Evolutionary conservation across 2,113 vertebrate genomes (phyloP), one percentile per base, ranked within the genome.

Genomic region (Stegastes partitus): DNA sequence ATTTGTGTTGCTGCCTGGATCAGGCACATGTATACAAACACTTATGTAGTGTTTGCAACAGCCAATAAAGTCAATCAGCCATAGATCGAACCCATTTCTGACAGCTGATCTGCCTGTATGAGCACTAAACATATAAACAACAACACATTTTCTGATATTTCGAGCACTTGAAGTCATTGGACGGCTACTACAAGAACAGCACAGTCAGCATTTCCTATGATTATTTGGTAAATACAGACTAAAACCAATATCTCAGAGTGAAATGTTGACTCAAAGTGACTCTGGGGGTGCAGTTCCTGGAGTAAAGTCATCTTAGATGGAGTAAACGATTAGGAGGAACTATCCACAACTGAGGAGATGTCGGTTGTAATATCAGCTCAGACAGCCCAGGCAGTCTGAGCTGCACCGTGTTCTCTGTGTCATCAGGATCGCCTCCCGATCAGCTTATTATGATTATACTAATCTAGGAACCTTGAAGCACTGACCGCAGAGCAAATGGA

Each of bases 401-500:
- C 53, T 49, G 25, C 42, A 7, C 45, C 26, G 51, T 12, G 44
- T 39, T 51, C 44, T 2, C 11, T 59, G 16, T n/a, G 12, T 64
- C 64, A 69, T 51, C 72, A 14, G 16, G 21, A 64, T 69, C 55
- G 73, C 42, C 11, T 55, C 19, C 15, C 21, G 69, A 70, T 77
- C 47, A 77, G 61, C 19, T 79, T 69, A 10, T 56, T 72, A 68
- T 66, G 12, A 78, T 69, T 54, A 67, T 21, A 81, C 45, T 45
- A 65, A 75, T 49, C 28, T 1, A 42, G 58, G 31, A 72, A 65
- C 65, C 45, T 62, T 72, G 55, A 75, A 57, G 39, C 31, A 51
- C 39, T 58, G 61, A 69, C 47, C 9, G 3, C 18, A 26, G 21
- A 57, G 34, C 39, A 31, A 42, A 61, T 16, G 26, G 47, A 57